These are phyloP conservation scores for Meliscaeva auricollis DNA, from an alignment of 2,888 invertebrate genomes.

Conservation along the genomic window DNA sequence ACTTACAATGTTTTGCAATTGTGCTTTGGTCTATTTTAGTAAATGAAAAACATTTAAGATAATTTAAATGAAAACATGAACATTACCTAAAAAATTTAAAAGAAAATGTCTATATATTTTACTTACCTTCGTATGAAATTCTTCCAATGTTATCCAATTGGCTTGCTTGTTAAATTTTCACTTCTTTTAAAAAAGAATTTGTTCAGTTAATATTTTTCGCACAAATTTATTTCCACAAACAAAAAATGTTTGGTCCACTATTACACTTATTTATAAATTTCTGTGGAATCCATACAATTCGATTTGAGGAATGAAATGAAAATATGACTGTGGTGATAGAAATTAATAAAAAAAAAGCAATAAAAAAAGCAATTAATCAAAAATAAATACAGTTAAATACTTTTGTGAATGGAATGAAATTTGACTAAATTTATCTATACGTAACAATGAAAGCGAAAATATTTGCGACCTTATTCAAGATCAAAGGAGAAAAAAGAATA, in stretches of 20 bases:
- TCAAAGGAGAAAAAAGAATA: neutral
- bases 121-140: slow-evolving; percentile 21
- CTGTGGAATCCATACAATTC: neutral
- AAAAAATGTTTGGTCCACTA: neutral
- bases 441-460: slow-evolving; percentile 9
- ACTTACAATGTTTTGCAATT: too few species aligned
- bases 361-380: neutral
- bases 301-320: neutral
- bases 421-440: neutral
- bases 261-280: neutral
- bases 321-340: neutral
- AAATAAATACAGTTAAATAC: slow-evolving; percentile 1
- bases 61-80: too few species aligned
- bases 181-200: neutral
- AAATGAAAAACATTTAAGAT: too few species aligned
- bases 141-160: slow-evolving; percentile 34
- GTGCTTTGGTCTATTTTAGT: too few species aligned
- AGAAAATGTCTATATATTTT: neutral
- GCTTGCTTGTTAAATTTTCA: neutral
- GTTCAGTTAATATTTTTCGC: slow-evolving; percentile 2
- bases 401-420: neutral
- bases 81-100: too few species aligned
- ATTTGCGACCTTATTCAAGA: slow-evolving; percentile 10
- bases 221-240: slow-evolving; percentile 20
- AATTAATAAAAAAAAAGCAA: neutral